Conservation (phyloP, 2,888 invertebrate genomes). For the Drosophila pseudotalamancana region DNA sequence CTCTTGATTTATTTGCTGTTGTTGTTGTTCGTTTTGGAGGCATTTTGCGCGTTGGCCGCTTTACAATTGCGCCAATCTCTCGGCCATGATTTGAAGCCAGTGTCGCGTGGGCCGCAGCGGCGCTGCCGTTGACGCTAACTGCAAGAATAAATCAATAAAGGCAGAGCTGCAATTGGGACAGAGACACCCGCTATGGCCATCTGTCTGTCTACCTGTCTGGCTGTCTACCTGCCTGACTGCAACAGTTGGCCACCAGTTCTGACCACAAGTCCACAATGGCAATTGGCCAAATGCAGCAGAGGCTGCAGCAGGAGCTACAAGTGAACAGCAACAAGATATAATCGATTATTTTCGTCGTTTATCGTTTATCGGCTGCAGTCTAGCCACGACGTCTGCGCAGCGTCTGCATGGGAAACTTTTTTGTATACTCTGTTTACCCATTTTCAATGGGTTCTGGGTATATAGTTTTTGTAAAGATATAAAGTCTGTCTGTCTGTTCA, state of each 20-base stretch:
- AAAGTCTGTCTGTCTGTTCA: too few relatives aligned
- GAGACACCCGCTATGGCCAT: constrained; percentile 71
- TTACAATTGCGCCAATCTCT: constrained; percentile 61
- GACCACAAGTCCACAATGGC: constrained; percentile 41
- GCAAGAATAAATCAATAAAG: constrained; percentile 68
- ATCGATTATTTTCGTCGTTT: constrained; percentile 3
- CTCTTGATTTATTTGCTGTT: background rate
- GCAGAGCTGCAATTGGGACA: constrained; percentile 67
- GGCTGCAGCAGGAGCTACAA: constrained; percentile 42
- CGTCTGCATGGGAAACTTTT: constrained; percentile 53
- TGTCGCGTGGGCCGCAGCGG: constrained; percentile 47
- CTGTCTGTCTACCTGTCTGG: constrained; percentile 8
- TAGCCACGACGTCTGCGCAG: constrained; percentile 68
- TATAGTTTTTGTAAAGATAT: too few relatives aligned
- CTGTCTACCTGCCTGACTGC: background rate
- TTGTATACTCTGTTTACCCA: too few relatives aligned
- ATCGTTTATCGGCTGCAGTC: constrained; percentile 35
- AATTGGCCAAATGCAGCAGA: constrained; percentile 60
- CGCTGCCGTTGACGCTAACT: constrained; percentile 34
- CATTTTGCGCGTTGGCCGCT: constrained; percentile 55
- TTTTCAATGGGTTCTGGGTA: too few relatives aligned
- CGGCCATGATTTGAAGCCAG: constrained; percentile 57
- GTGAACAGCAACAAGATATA: constrained; percentile 13
- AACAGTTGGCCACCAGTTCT: constrained; percentile 14
- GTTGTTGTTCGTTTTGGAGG: background rate